Percentiles rank a stretch among this genome's conserved stretches.
Evolutionary conservation across 2,888 invertebrate species (phyloP).

Genomic region (Andrena praecox): DNA sequence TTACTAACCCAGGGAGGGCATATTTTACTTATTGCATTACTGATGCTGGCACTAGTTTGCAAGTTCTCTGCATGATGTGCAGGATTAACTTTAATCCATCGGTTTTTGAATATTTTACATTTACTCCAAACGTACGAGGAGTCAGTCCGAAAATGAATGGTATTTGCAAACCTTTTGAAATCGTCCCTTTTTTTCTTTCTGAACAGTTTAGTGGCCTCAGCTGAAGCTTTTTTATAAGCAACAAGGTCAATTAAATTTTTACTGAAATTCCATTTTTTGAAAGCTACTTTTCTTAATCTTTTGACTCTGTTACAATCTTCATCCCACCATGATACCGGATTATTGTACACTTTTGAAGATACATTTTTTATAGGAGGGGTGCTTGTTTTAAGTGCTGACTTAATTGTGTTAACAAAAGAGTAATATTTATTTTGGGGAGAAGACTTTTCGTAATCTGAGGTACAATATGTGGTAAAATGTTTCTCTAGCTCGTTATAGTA

Average conservation of each 20-base stretch:
- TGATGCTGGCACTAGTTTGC: neutral
- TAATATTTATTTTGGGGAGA: neutral
- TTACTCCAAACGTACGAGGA: neutral
- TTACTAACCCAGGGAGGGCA: neutral
- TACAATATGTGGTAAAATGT: neutral
- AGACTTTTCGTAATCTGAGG: neutral
- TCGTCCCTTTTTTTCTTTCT: neutral
- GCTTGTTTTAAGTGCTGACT: neutral
- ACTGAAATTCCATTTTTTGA: neutral
- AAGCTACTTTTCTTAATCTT: constrained; percentile 7
- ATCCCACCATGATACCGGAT: neutral
- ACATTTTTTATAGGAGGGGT: neutral
- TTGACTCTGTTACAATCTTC: neutral
- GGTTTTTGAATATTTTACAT: constrained; percentile 6
- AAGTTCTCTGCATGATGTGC: neutral
- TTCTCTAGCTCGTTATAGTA: neutral
- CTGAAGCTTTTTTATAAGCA: neutral
- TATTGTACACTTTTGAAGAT: neutral
- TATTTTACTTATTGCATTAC: neutral
- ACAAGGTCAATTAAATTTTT: neutral
- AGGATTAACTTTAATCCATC: constrained; percentile 1
- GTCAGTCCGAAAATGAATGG: neutral
- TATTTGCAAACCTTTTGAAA: constrained; percentile 1
- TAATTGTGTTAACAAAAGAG: neutral
- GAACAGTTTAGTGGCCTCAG: neutral